phyloP scores from a whole-genome alignment of 2,797 vertebrate species.

The Forpus xanthops region DNA sequence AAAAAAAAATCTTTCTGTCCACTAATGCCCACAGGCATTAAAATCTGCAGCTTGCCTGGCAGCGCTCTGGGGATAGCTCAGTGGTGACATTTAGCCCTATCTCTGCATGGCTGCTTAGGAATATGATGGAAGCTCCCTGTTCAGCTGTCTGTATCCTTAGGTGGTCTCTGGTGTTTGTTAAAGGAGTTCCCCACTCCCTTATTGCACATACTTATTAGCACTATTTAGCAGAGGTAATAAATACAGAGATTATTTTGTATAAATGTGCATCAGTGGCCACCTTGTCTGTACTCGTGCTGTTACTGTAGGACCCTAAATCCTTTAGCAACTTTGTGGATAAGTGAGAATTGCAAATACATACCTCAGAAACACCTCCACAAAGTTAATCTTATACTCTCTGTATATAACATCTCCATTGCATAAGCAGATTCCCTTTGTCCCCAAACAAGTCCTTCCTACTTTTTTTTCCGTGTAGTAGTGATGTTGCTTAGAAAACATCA shows the following conservation, averaged over 20 bases:
- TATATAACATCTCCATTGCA: not conserved
- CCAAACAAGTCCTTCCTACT: not conserved
- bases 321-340: not conserved
- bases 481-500: conserved; percentile 34
- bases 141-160: not conserved
- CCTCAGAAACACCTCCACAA: not conserved
- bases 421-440: not conserved
- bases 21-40: not conserved
- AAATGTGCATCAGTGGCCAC: not conserved
- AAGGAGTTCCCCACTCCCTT: not conserved
- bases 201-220: not conserved
- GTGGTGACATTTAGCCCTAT: not conserved
- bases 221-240: not conserved
- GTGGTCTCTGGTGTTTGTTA: not conserved
- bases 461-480: not conserved
- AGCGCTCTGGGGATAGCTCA: not conserved
- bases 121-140: not conserved
- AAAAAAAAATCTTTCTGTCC: not conserved
- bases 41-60: not conserved
- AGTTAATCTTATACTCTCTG: not conserved
- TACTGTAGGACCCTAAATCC: not conserved
- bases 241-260: not conserved
- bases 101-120: not conserved
- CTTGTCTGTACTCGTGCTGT: not conserved
- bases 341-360: not conserved